phyloP scores from a whole-genome alignment of 2,888 invertebrate species.

The Apoderus coryli region DNA sequence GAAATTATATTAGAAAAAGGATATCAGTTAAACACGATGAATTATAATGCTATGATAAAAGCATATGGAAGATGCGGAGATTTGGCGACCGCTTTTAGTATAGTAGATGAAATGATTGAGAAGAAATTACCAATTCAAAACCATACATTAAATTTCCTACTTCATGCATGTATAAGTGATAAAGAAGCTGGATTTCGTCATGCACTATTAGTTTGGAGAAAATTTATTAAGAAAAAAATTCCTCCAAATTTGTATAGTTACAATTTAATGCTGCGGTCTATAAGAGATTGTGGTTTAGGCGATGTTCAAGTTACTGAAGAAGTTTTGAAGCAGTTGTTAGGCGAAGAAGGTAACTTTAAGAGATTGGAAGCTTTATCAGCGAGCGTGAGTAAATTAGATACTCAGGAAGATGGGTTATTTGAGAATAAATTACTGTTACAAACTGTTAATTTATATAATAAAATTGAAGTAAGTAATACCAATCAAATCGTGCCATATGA shows the following conservation, averaged over 20 bases:
- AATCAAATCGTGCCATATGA: background rate
- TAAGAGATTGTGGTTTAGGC: slow-evolving; percentile 71
- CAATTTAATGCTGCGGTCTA: slow-evolving; percentile 65
- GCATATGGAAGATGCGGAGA: slow-evolving; percentile 78
- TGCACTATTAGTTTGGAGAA: slow-evolving; percentile 74
- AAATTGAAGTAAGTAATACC: background rate
- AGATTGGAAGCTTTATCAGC: background rate
- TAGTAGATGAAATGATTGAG: slow-evolving; percentile 74
- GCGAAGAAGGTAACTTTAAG: background rate
- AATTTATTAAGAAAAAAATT: slow-evolving; percentile 52
- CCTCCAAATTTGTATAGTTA: slow-evolving; percentile 59
- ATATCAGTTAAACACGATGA: slow-evolving; percentile 53
- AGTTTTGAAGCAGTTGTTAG: slow-evolving; percentile 21
- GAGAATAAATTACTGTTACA: background rate
- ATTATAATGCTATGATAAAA: slow-evolving; percentile 83
- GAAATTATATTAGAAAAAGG: slow-evolving; percentile 54
- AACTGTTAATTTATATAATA: background rate
- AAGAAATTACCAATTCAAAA: slow-evolving; percentile 42
- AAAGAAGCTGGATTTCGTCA: slow-evolving; percentile 66
- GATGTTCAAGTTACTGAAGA: slow-evolving; percentile 42
- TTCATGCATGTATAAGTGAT: slow-evolving; percentile 74
- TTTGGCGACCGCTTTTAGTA: slow-evolving; percentile 56
- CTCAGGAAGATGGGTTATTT: no score
- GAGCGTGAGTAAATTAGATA: background rate
- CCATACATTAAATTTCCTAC: slow-evolving; percentile 61